These are phyloP conservation scores for Drosophila ezoana DNA, from an alignment of 2,888 invertebrate species.

Conservation along the genomic window DNA sequence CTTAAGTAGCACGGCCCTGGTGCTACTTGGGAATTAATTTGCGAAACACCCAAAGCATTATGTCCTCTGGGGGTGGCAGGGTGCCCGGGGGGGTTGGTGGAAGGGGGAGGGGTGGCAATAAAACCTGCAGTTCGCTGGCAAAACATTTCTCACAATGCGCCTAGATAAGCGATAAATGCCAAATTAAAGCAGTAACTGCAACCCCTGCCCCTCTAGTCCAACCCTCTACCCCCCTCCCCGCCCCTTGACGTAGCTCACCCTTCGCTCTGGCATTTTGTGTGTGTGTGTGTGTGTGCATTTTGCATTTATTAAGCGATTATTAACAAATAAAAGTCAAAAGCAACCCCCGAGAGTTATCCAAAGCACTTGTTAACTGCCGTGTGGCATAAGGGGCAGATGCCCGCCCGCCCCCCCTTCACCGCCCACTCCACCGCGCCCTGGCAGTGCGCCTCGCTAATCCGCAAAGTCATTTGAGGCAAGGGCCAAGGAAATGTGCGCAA, in stretches of 20 bases:
- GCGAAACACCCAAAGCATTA: conserved; percentile 56
- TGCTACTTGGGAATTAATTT: conserved; percentile 72
- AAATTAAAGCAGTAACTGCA: conserved; percentile 51
- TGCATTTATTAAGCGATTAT: conserved; percentile 84
- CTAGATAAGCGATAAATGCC: conserved; percentile 76
- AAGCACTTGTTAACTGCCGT: conserved; percentile 33
- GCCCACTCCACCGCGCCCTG: conserved; percentile 1
- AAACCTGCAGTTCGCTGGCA: conserved; percentile 28
- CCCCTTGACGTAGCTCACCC: conserved; percentile 5
- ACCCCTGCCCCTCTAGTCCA: not conserved
- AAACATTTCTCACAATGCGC: conserved; percentile 37
- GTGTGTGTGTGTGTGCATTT: conserved; percentile 60
- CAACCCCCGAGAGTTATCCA: conserved; percentile 20
- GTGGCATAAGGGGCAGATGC: conserved; percentile 1
- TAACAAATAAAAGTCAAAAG: conserved; percentile 73
- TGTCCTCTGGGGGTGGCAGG: conserved; percentile 4
- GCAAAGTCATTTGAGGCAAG: conserved; percentile 75
- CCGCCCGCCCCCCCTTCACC: not conserved
- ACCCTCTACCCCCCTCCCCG: not conserved
- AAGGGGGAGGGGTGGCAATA: conserved; percentile 12
- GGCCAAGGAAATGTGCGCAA: conserved; percentile 67
- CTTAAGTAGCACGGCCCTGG: conserved; percentile 52
- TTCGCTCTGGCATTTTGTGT: conserved; percentile 4
- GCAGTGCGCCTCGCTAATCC: conserved; percentile 66
- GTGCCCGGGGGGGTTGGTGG: not conserved